Base-by-base conservation (phyloP, 1,140 invertebrate genomes). In the Cherax quadricarinatus region DNA sequence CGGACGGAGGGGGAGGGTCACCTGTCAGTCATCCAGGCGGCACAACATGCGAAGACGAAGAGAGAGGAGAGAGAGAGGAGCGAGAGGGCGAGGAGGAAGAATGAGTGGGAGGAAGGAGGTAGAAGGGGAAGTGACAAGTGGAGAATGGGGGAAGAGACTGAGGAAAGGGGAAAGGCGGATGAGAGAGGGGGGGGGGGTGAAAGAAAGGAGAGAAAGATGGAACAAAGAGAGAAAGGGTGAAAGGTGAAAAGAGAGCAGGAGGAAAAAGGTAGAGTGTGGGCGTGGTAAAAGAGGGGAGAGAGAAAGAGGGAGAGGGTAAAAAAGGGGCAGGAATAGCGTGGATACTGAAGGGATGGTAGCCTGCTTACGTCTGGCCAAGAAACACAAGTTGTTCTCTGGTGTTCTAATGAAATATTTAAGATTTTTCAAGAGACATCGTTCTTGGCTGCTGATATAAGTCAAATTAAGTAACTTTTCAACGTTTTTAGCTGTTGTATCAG, bases 1-100 rank as follows among this genome's bases (percentile, higher is more conserved):
- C 51, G 49, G 49, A 21, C 53, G 73, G 86, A 88, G 86, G 86
- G 86, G 86, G 86, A 88, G 86, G 86, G 86, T 88, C 86, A 88
- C 86, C 80, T 88, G 86, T 88, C 86, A 88, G 70, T 88, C 86
- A 88, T 88, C 86, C 86, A 62, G 66, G 70, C 73, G 53, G 86
- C 70, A 70, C 21, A 57, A 88, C 75, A 88, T 60, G 75, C 57
- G 79, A 70, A 48, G 41, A 16, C 12, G 4, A 30, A 79, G 18
- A 79, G 41, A 21, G 4, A 75, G 60, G 24, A 60, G 49, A 57
- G 75, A n/a, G 30, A 70, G 51, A 79, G 70, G 66, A 66, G 62
- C 53, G 48, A 87, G 70, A 53, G 48, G 62, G 70, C 75, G 57
- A 41, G 2, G 30, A 41, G 62, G 60, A n/a, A 86, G 62, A 86